A percentile compares a stretch with the other conserved stretches of the same genome.
Conservation (phyloP, 2,797 vertebrate genomes). For the Coracias cyanogaster region DNA sequence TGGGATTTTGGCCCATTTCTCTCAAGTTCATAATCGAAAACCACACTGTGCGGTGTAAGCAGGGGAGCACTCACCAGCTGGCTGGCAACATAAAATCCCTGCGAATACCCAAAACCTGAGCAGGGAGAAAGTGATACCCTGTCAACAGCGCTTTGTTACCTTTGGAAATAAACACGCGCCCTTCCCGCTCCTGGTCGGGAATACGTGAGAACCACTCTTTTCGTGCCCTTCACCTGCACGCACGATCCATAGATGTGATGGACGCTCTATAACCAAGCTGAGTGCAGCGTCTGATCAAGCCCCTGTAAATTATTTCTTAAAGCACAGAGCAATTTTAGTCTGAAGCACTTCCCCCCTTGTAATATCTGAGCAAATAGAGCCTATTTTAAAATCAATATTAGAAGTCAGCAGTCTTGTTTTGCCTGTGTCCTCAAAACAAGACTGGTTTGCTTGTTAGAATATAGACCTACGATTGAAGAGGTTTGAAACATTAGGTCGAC, state of each 20-base stretch:
- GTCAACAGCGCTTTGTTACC: not conserved
- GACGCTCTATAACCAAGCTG: not conserved
- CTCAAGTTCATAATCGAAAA: not conserved
- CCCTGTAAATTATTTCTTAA: not conserved
- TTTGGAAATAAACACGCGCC: not conserved
- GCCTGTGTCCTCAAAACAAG: not conserved
- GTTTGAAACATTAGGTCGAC: not conserved
- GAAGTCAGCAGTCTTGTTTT: not conserved
- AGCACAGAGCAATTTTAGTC: slow-evolving; percentile 1
- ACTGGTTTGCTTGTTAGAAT: not conserved
- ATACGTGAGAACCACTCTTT: not conserved
- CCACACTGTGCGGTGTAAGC: not conserved
- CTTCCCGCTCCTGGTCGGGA: not conserved
- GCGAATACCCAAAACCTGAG: not conserved
- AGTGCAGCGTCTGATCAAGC: not conserved
- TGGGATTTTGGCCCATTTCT: not conserved
- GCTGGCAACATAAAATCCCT: not conserved
- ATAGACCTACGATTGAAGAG: not conserved
- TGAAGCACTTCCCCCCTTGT: not conserved
- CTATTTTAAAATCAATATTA: not conserved
- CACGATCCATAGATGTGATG: not conserved
- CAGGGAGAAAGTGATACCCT: not conserved
- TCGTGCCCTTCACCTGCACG: not conserved
- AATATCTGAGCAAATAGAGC: slow-evolving; percentile 18
- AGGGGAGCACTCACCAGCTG: not conserved